Base-by-base conservation (phyloP, 1,140 invertebrate genomes). In the Caenorhabditis brenneri region DNA sequence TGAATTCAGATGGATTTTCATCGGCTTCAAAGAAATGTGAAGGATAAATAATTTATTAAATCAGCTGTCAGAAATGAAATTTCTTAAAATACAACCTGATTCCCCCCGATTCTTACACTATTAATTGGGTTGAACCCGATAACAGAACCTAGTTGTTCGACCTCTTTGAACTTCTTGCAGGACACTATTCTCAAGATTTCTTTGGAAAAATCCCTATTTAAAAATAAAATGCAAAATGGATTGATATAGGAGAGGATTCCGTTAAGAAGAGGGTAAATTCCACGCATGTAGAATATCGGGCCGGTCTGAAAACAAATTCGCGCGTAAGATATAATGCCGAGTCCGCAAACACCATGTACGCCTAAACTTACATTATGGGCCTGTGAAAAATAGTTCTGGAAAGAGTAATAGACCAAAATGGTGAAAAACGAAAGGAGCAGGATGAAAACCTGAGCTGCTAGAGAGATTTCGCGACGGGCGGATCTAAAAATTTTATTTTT, bases 251-350 rank as follows among this genome's bases (percentile, higher is more conserved):
- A 74, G 0, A 74, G 22, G 15, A 74, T 27, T 24, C 65, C 65
- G 42, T 74, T 74, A 7, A 36, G 36, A 33, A 74, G 42, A 24
- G 65, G 65, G 36, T 74, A 74, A 3, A 74, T 74, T 24, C 65
- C 65, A 42, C 65, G 65, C 65, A 74, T 74, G 36, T 74, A 74
- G 22, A 19, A 74, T 27, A 74, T 74, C 6, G 65, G 65, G 42
- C 65, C 65, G 5, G 65, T 42, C 65, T 74, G 65, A n/a, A 74
- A 74, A n/a, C n/a, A n/a, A n/a, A n/a, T n/a, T n/a, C n/a, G n/a
- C n/a, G n/a, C n/a, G n/a, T n/a, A n/a, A n/a, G n/a, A n/a, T n/a
- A 46, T 24, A 2, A 19, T 15, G 19, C 6, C 19, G 15, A 16
- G n/a, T n/a, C 5, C 0, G 15, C 19, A 19, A 51, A 51, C 15